These are phyloP conservation scores for Hybognathus amarus DNA, from an alignment of 2,797 vertebrate genomes.

Conservation along the genomic window DNA sequence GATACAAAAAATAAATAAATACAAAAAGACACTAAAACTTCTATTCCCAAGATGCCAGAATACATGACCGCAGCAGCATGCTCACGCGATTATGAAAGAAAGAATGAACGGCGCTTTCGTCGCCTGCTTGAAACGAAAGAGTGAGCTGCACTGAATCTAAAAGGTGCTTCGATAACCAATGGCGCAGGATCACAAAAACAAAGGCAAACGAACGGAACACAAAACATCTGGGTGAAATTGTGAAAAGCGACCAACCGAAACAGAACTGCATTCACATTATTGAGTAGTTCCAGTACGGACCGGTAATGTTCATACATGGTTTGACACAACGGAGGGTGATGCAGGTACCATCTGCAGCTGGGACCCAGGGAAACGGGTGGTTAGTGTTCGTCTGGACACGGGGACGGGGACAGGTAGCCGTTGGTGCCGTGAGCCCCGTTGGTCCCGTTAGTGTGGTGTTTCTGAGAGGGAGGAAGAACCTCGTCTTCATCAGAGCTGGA, in stretches of 20 bases:
- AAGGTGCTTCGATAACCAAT: slow-evolving; percentile 81
- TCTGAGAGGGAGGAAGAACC: slow-evolving; percentile 80
- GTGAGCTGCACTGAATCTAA: slow-evolving; percentile 76
- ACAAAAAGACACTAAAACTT: slow-evolving; percentile 82
- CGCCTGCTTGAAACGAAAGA: slow-evolving; percentile 76
- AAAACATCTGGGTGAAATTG: slow-evolving; percentile 39
- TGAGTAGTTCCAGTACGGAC: slow-evolving; percentile 85
- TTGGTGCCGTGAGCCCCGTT: slow-evolving; percentile 92
- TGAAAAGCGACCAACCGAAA: slow-evolving; percentile 63
- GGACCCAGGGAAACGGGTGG: slow-evolving; percentile 64
- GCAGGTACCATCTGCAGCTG: slow-evolving; percentile 32
- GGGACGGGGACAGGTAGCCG: slow-evolving; percentile 85
- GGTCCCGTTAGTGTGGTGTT: slow-evolving; percentile 85
- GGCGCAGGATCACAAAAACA: slow-evolving; percentile 76
- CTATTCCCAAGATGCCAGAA: slow-evolving; percentile 82
- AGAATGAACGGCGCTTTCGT: slow-evolving; percentile 79
- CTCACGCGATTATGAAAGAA: slow-evolving; percentile 74
- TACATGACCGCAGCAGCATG: slow-evolving; percentile 87
- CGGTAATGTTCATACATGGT: slow-evolving; percentile 80
- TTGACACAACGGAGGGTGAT: slow-evolving; percentile 61
- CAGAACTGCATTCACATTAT: slow-evolving; percentile 81
- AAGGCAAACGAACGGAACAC: slow-evolving; percentile 66
- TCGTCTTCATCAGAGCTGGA: slow-evolving; percentile 97
- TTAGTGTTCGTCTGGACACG: slow-evolving; percentile 90
- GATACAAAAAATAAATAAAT: slow-evolving; percentile 78